A percentile compares a stretch with the other conserved stretches of the same genome.
phyloP scores from a whole-genome alignment of 2,888 invertebrate species.

The Lobophora halterata region DNA sequence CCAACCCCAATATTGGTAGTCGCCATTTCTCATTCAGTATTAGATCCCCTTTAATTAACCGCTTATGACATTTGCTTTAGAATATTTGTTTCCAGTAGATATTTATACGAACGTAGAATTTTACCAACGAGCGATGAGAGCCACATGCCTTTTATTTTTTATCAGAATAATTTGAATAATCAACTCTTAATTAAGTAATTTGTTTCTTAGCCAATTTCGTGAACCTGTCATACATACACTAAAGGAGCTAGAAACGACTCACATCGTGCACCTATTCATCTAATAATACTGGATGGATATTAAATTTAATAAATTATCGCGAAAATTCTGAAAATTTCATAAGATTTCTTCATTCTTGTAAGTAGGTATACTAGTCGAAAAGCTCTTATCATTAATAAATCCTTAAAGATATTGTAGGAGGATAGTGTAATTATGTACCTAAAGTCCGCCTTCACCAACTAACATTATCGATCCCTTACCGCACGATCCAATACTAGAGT shows the following conservation, averaged over 20 bases:
- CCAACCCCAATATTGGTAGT: too few species aligned
- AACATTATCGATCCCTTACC: conserved; percentile 56
- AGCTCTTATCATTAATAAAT: conserved; percentile 70
- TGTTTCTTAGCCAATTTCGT: conserved; percentile 54
- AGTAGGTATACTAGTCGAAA: conserved; percentile 76
- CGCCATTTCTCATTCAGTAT: too few species aligned
- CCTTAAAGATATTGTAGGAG: conserved; percentile 48
- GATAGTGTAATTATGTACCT: conserved; percentile 60
- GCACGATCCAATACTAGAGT: conserved; percentile 46
- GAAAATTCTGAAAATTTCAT: conserved; percentile 74
- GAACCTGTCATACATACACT: conserved; percentile 59
- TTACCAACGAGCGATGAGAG: conserved; percentile 41
- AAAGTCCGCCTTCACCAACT: conserved; percentile 45
- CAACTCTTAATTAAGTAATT: conserved; percentile 26
- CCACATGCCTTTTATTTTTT: conserved; percentile 31
- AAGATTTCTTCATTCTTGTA: conserved; percentile 71
- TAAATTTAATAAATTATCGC: conserved; percentile 73
- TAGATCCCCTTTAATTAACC: too few species aligned
- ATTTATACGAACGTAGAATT: too few species aligned
- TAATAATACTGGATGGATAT: conserved; percentile 80
- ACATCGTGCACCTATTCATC: conserved; percentile 68
- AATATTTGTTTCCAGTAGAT: too few species aligned
- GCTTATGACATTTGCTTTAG: too few species aligned
- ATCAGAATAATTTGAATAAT: conserved; percentile 6
- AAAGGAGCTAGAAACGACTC: conserved; percentile 66